Evolutionary conservation across 2,113 vertebrate genomes (phyloP).

Genomic region (Pao palembangensis): DNA sequence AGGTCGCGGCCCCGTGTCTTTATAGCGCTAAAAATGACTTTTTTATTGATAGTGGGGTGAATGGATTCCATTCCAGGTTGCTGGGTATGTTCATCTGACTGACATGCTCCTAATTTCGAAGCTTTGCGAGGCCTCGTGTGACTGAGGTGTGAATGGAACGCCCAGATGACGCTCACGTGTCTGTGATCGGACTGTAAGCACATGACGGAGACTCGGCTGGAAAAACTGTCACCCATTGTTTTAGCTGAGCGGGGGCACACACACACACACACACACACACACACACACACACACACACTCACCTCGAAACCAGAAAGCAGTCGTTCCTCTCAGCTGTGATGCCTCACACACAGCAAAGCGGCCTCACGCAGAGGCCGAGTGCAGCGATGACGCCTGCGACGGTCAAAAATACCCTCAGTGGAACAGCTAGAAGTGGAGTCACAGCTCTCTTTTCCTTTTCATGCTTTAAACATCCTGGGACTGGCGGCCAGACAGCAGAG

Average conservation of each 20-base stretch:
- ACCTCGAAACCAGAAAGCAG: slow-evolving; percentile 43
- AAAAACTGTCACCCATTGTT: slow-evolving; percentile 53
- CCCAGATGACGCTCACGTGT: too few relatives aligned
- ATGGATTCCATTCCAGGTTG: too few relatives aligned
- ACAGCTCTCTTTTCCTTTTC: slow-evolving; percentile 20
- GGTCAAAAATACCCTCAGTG: slow-evolving; percentile 53
- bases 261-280: neutral
- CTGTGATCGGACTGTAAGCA: slow-evolving; percentile 35
- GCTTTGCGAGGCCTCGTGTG: too few relatives aligned
- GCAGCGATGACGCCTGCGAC: slow-evolving; percentile 53
- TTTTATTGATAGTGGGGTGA: too few relatives aligned
- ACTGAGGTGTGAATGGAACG: too few relatives aligned
- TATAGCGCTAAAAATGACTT: too few relatives aligned
- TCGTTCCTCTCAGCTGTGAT: slow-evolving; percentile 61
- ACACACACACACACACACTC: slow-evolving; percentile 18
- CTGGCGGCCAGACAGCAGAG: slow-evolving; percentile 4
- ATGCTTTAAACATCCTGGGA: slow-evolving; percentile 25
- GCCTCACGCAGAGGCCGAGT: slow-evolving; percentile 47
- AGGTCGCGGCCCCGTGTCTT: too few relatives aligned
- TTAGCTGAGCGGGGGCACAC: slow-evolving; percentile 9
- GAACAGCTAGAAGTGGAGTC: slow-evolving; percentile 34
- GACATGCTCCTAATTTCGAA: too few relatives aligned
- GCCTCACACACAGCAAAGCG: slow-evolving; percentile 54
- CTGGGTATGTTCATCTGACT: too few relatives aligned
- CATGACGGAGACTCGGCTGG: slow-evolving; percentile 35